Percentiles rank a stretch among this genome's conserved stretches.
Conservation (phyloP, 2,888 invertebrate genomes). For the Sarcophaga caerulescens region DNA sequence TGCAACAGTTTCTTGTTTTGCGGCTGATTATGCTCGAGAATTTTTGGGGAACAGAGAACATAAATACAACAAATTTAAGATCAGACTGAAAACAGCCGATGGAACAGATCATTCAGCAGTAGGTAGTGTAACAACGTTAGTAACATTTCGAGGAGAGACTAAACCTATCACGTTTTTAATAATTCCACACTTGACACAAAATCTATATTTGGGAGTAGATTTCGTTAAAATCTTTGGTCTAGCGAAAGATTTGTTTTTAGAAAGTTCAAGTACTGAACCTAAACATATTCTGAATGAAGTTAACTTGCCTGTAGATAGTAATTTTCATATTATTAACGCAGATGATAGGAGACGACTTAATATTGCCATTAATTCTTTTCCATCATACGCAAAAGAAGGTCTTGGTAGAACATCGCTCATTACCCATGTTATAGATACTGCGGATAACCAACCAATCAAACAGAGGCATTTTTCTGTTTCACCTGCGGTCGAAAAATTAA, state of each 20-base stretch:
- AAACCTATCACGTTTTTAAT: background rate
- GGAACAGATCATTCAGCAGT: conserved; percentile 9
- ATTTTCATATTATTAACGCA: background rate
- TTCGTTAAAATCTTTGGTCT: conserved; percentile 15
- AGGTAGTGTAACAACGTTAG: background rate
- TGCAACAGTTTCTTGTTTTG: conserved; percentile 29
- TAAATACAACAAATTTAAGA: conserved; percentile 6
- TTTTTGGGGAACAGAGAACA: conserved; percentile 8
- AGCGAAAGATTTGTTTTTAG: conserved; percentile 27
- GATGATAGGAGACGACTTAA: background rate
- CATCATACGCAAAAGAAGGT: conserved; percentile 38
- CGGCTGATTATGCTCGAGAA: background rate
- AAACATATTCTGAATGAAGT: no score
- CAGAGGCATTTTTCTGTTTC: conserved; percentile 32
- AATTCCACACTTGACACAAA: conserved; percentile 16
- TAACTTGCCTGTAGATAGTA: background rate
- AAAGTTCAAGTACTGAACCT: background rate
- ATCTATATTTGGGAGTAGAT: conserved; percentile 42
- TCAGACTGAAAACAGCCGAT: conserved; percentile 11
- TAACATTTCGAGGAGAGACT: conserved; percentile 1
- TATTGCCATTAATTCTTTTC: conserved; percentile 20
- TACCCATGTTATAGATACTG: conserved; percentile 20
- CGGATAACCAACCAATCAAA: conserved; percentile 31
- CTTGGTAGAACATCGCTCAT: conserved; percentile 21
- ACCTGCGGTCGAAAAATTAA: conserved; percentile 13